Base-by-base conservation (phyloP, 2,113 vertebrate genomes). In the Hystrix cristata region DNA sequence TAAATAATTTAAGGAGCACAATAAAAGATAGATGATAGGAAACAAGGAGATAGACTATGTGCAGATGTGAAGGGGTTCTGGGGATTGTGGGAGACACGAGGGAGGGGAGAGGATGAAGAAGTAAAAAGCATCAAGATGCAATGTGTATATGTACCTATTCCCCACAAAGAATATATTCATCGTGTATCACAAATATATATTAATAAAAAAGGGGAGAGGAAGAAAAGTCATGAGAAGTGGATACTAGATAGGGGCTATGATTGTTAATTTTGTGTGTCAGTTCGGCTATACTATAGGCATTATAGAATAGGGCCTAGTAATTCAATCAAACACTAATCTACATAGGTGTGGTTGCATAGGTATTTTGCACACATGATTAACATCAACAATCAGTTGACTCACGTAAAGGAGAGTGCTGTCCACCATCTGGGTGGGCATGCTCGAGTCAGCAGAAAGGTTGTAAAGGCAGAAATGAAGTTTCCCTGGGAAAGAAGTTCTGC, bases 271-370 rank as follows among this genome's bases (percentile, higher is more conserved):
- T 43, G 38, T 71, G 31, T 78, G 38, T 74, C 59, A 80, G 62
- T 62, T 95, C 53, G 7, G 11, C 29, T 88, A 76, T 15, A 34
- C 31, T 64, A 16, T 12, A 87, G 15, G 27, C 4, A 38, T 38
- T 38, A 38, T 38, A 38, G 38, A 38, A 38, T 38, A 38, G 38
- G 38, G 38, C 29, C 48, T 10, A 90, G 51, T 71, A 92, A 46
- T 91, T 96, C 60, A 87, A 38, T 92, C 38, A 64, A 95, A 69
- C 15, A 27, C 27, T 90, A 57, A 71, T 29, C 72, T 76, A 48
- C 87, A 1, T 90, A 82, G 21, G 31, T 69, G 46, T 94, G 82
- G 1, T 25, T 83, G 8, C 83, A 57, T 60, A 67, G 62, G n/a
- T 53, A 64, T 90, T 90, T 95, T 92, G 51, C 53, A 87, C 34